Conservation (phyloP, 2,113 vertebrate species). For the Mobula hypostoma region DNA sequence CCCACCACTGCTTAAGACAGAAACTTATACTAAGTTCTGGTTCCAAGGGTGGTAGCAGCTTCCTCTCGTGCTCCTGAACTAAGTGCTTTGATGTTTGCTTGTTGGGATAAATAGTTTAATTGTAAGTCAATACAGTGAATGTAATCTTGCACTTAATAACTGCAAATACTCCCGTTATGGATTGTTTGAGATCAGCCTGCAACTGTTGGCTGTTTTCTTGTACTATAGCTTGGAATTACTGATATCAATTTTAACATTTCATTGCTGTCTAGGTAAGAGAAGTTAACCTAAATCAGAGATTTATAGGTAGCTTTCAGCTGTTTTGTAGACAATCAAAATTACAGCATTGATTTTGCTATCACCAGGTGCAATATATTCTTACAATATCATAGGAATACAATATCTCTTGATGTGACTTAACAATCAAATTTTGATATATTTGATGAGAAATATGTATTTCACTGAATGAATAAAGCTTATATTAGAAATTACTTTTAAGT, state of each 20-base stretch:
- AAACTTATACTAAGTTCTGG: background rate
- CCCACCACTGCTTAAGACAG: background rate
- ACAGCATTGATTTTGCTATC: too few species aligned
- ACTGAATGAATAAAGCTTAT: slow-evolving; percentile 17
- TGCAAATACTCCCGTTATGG: background rate
- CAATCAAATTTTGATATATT: background rate
- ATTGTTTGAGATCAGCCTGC: background rate
- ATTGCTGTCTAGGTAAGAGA: background rate
- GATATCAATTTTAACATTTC: background rate
- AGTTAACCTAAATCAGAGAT: background rate
- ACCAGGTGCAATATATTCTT: background rate
- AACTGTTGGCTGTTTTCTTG: background rate
- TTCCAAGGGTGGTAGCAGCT: background rate
- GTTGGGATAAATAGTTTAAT: background rate
- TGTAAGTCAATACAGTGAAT: background rate
- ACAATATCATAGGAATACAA: background rate
- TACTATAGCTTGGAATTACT: background rate
- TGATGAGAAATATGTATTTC: slow-evolving; percentile 2
- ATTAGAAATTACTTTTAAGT: slow-evolving; percentile 1
- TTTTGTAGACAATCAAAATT: background rate
- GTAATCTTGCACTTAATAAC: background rate
- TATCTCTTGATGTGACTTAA: background rate
- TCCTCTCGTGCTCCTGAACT: background rate
- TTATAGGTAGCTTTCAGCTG: background rate
- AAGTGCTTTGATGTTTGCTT: background rate